Conservation (phyloP, 2,888 invertebrate species). For the Drosophila phalerata region DNA sequence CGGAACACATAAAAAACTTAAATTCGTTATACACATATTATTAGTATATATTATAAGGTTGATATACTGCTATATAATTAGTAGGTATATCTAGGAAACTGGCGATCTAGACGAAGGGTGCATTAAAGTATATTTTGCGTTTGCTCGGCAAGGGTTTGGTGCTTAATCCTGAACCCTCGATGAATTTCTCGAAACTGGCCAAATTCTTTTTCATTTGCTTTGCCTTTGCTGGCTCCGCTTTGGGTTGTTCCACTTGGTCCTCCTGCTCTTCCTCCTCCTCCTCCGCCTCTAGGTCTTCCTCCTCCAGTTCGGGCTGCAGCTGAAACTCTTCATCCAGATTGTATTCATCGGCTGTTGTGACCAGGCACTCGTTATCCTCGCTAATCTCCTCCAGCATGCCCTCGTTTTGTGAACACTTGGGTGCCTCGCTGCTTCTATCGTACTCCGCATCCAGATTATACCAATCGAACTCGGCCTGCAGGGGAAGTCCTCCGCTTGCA, state of each 20-base stretch:
- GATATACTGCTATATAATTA: constrained; percentile 9
- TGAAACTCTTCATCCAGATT: constrained; percentile 85
- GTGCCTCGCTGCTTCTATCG: constrained; percentile 68
- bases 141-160: constrained; percentile 84
- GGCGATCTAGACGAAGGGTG: constrained; percentile 83
- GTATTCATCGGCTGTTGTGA: constrained; percentile 82
- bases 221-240: constrained; percentile 45
- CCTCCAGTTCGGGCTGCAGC: constrained; percentile 52
- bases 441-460: constrained; percentile 85
- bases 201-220: constrained; percentile 78
- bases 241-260: constrained; percentile 14
- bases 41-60: constrained; percentile 22
- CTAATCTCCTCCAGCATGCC: constrained; percentile 76
- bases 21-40: constrained; percentile 52
- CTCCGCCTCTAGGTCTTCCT: constrained; percentile 21
- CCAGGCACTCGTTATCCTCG: constrained; percentile 75
- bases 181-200: constrained; percentile 84
- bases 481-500: constrained; percentile 70
- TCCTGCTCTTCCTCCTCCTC: constrained; percentile 19
- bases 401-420: constrained; percentile 45
- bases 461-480: constrained; percentile 86
- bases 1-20: constrained; percentile 54
- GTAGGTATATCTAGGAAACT: constrained; percentile 32
- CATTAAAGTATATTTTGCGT: constrained; percentile 85
- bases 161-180: constrained; percentile 83